Conservation (phyloP, 1,140 invertebrate species). For the Yoshiicerus persimilis region DNA sequence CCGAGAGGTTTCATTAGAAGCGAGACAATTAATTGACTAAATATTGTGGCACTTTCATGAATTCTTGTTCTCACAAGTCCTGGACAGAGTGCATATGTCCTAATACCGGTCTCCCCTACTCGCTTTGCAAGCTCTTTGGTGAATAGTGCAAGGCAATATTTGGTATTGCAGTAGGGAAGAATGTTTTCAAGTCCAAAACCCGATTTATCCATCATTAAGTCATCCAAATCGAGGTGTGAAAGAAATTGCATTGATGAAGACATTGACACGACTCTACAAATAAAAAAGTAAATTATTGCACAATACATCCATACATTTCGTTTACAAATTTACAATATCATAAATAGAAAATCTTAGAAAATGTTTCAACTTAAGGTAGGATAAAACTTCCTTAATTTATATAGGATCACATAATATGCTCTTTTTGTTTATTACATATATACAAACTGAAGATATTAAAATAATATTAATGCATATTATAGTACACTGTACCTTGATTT, state of each 20-base stretch:
- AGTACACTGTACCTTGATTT: background rate
- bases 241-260: background rate
- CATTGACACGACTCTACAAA: background rate
- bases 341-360: too few relatives aligned
- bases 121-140: conserved; percentile 49
- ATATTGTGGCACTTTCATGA: background rate
- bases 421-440: too few relatives aligned
- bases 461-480: too few relatives aligned
- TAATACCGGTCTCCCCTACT: conserved; percentile 54
- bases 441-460: too few relatives aligned
- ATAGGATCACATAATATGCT: too few relatives aligned
- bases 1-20: background rate
- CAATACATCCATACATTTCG: too few relatives aligned
- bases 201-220: background rate
- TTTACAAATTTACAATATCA: too few relatives aligned
- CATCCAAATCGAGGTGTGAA: background rate
- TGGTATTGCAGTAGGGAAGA: conserved; percentile 51
- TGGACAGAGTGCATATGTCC: conserved; percentile 49
- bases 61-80: background rate
- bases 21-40: background rate
- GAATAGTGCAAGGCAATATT: conserved; percentile 45
- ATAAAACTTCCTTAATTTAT: too few relatives aligned
- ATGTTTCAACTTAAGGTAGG: too few relatives aligned
- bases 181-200: background rate
- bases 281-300: background rate